These are phyloP conservation scores for Leptinotarsa texana DNA, from an alignment of 1,140 invertebrate species.

Conservation along the genomic window DNA sequence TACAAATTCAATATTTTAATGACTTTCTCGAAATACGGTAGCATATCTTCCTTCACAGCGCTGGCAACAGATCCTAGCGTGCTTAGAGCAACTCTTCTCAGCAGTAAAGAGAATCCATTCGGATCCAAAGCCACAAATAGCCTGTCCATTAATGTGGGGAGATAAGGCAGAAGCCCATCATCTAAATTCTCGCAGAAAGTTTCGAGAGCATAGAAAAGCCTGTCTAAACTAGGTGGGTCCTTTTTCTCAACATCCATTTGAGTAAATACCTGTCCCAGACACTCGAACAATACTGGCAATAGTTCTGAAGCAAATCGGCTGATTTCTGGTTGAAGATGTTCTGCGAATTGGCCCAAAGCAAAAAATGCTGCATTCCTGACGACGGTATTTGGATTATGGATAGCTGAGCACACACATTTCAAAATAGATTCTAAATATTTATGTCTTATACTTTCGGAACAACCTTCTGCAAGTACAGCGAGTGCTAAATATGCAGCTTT, in stretches of 20 bases:
- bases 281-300: constrained; percentile 67
- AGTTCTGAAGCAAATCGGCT: constrained; percentile 72
- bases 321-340: constrained; percentile 77
- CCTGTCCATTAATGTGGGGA: constrained; percentile 73
- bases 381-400: constrained; percentile 63
- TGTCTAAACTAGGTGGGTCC: constrained; percentile 66
- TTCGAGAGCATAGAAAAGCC: constrained; percentile 82
- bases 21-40: constrained; percentile 74
- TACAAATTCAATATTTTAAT: constrained; percentile 70
- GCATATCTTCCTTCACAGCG: constrained; percentile 72
- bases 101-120: constrained; percentile 59
- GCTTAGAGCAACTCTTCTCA: constrained; percentile 71
- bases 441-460: constrained; percentile 72
- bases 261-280: constrained; percentile 64
- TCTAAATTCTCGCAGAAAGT: constrained; percentile 80
- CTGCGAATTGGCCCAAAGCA: constrained; percentile 81
- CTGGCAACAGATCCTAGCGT: constrained; percentile 69
- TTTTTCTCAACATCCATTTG: constrained; percentile 61
- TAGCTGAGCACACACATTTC: constrained; percentile 71
- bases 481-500: constrained; percentile 75
- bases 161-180: constrained; percentile 70
- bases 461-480: constrained; percentile 80
- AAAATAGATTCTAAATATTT: constrained; percentile 75
- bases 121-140: constrained; percentile 66
- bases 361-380: constrained; percentile 79